phyloP scores from a whole-genome alignment of 2,888 invertebrate species.

The Leptopilina drosophilae region DNA sequence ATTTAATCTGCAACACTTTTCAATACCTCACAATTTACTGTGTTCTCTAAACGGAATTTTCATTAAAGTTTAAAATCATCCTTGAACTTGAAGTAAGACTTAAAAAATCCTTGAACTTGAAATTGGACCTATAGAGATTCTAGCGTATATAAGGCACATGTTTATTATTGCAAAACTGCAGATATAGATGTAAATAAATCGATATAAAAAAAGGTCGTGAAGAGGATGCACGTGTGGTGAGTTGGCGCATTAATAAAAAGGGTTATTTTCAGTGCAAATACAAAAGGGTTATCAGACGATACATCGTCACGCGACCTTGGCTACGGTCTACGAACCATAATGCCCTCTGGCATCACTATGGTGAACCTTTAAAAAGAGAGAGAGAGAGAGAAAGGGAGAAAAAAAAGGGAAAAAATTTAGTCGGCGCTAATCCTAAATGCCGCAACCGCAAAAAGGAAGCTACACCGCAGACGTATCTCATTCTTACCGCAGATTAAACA shows the following conservation, averaged over 20 bases:
- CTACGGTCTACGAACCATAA: conserved; percentile 26
- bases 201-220: conserved; percentile 11
- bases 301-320: conserved; percentile 4
- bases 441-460: conserved; percentile 26
- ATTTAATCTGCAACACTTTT: too few species aligned
- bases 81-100: too few species aligned
- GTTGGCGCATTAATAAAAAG: conserved; percentile 15
- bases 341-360: background rate
- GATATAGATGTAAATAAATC: background rate
- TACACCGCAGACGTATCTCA: conserved; percentile 5
- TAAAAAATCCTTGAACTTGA: background rate
- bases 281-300: conserved; percentile 1
- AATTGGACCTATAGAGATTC: conserved; percentile 13
- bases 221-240: background rate
- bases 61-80: too few species aligned
- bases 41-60: too few species aligned
- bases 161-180: background rate
- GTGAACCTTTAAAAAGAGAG: background rate
- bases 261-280: conserved; percentile 9
- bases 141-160: background rate
- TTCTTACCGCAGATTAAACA: conserved; percentile 30
- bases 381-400: background rate
- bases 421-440: conserved; percentile 17
- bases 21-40: too few species aligned
- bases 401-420: background rate